Conservation (phyloP, 2,113 vertebrate genomes). For the Microtus richardsoni region DNA sequence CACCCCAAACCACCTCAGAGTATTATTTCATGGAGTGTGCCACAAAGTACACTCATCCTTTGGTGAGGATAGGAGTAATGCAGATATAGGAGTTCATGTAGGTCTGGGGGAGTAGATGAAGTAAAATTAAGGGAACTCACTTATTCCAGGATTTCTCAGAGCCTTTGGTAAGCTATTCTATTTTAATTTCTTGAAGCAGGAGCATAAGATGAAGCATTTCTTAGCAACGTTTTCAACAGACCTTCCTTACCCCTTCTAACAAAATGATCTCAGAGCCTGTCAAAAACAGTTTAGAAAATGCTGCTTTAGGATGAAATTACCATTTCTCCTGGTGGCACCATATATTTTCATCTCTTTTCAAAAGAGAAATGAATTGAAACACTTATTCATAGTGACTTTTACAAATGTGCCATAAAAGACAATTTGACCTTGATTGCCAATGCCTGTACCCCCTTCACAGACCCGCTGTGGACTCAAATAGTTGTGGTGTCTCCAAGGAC, state of each 20-base stretch:
- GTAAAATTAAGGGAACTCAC: not conserved
- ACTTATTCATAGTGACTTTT: constrained; percentile 30
- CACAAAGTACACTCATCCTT: not conserved
- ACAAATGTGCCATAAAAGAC: not conserved
- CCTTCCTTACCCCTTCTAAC: not conserved
- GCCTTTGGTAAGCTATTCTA: not conserved
- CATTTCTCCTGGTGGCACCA: not conserved
- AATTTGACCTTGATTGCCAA: constrained; percentile 42
- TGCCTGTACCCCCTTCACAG: not conserved
- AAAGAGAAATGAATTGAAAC: constrained; percentile 51
- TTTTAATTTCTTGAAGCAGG: not conserved
- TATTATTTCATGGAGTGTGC: not conserved
- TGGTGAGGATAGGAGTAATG: rapidly evolving
- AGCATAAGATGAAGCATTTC: not conserved
- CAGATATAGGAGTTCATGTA: not conserved
- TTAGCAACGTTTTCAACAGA: not conserved
- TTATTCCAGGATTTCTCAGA: not conserved
- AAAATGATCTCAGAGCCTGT: constrained; percentile 12
- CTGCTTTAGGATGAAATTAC: constrained; percentile 44
- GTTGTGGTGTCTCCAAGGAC: constrained; percentile 3
- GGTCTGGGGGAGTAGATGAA: not conserved
- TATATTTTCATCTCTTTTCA: constrained; percentile 56
- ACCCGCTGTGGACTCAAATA: not conserved
- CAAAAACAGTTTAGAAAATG: constrained; percentile 47
- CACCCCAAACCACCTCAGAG: not conserved